These are phyloP conservation scores for Eupithecia dodoneata DNA, from an alignment of 2,888 invertebrate genomes.

Conservation along the genomic window DNA sequence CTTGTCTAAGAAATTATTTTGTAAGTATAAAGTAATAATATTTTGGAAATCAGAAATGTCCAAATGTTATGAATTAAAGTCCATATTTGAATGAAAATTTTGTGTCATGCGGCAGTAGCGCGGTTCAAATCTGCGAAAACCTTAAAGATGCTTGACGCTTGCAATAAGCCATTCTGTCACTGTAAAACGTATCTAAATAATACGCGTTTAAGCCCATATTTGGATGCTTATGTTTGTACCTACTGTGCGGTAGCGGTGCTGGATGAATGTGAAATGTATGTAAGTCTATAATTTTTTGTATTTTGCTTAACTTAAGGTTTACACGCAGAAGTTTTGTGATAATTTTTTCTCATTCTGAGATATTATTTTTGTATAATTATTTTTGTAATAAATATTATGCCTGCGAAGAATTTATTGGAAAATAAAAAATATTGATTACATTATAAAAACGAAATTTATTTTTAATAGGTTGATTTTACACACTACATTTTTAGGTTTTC, in stretches of 20 bases:
- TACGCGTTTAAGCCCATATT: not conserved
- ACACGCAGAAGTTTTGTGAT: not conserved
- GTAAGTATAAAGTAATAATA: no score
- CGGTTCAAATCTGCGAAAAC: not conserved
- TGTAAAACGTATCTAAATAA: not conserved
- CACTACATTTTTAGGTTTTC: not conserved
- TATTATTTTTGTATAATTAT: slow-evolving; percentile 10
- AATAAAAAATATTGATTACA: slow-evolving; percentile 9
- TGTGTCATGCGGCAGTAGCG: not conserved
- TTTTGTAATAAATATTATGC: slow-evolving; percentile 15
- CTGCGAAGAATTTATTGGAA: slow-evolving; percentile 9
- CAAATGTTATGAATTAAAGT: not conserved
- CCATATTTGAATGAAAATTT: not conserved
- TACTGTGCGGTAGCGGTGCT: not conserved
- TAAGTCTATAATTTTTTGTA: not conserved
- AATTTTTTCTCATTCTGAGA: slow-evolving; percentile 12
- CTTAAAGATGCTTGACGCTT: not conserved
- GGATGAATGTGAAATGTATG: not conserved
- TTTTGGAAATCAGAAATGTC: no score
- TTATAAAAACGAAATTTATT: not conserved
- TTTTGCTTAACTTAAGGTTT: not conserved
- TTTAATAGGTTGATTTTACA: not conserved
- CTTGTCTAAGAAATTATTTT: no score
- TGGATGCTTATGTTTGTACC: not conserved
- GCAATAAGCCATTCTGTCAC: not conserved